Conservation (phyloP, 2,888 invertebrate species). For the Drosophila atroscutellata region DNA sequence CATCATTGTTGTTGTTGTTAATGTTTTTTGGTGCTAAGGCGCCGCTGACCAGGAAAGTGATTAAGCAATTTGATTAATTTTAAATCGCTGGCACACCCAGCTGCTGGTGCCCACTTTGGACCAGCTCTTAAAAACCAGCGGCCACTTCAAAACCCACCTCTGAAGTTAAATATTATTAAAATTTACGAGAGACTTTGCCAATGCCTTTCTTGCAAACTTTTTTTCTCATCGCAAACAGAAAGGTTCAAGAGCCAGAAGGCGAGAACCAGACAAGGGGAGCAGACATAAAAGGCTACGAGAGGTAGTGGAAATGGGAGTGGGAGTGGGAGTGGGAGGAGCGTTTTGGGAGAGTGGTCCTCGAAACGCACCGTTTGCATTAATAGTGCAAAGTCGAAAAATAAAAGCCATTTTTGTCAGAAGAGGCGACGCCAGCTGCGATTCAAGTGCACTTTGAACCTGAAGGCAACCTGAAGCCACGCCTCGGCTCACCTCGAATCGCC, state of each 20-base stretch:
- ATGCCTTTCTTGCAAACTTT: slow-evolving; percentile 56
- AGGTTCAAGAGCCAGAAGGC: not conserved
- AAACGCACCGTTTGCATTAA: slow-evolving; percentile 73
- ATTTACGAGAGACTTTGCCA: slow-evolving; percentile 62
- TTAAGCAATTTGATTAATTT: slow-evolving; percentile 74
- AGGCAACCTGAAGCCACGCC: slow-evolving; percentile 38
- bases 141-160: slow-evolving; percentile 40
- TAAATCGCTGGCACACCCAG: slow-evolving; percentile 14
- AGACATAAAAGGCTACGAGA: not conserved
- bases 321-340: not conserved
- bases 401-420: slow-evolving; percentile 46
- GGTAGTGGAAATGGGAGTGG: not conserved
- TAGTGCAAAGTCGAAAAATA: slow-evolving; percentile 61
- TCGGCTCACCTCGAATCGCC: slow-evolving; percentile 7
- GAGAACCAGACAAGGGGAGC: not conserved
- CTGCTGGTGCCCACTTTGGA: slow-evolving; percentile 7
- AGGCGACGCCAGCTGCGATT: slow-evolving; percentile 41
- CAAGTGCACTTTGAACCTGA: slow-evolving; percentile 60
- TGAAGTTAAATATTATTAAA: slow-evolving; percentile 70
- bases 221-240: slow-evolving; percentile 14
- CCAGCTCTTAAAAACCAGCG: slow-evolving; percentile 28
- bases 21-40: slow-evolving; percentile 2
- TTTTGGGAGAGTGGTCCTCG: slow-evolving; percentile 50
- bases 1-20: slow-evolving; percentile 8
- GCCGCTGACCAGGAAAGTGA: slow-evolving; percentile 55